Conservation (phyloP, 2,888 invertebrate genomes). For the Rhingia campestris region DNA sequence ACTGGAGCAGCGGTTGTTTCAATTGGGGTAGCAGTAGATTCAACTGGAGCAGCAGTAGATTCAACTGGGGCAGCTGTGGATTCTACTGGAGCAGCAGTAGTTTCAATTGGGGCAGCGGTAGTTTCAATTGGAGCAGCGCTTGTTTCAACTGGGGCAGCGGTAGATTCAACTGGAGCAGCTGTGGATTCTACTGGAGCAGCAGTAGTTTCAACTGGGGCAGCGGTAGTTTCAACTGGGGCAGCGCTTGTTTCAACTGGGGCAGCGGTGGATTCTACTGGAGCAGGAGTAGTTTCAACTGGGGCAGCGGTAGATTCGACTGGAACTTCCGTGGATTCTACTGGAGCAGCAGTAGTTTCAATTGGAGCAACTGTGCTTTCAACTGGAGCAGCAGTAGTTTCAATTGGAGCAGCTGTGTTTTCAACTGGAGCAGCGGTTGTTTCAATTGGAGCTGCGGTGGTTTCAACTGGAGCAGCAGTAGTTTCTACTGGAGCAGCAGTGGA, state of each 20-base stretch:
- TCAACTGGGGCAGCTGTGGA: constrained; percentile 11
- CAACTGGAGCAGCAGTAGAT: constrained; percentile 29
- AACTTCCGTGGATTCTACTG: not conserved
- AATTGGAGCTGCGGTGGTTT: constrained; percentile 40
- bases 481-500: constrained; percentile 31
- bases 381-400: constrained; percentile 75
- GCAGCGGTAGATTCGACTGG: constrained; percentile 16
- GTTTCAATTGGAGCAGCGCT: constrained; percentile 3
- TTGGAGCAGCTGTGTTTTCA: constrained; percentile 67
- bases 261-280: constrained; percentile 8
- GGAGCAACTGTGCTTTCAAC: constrained; percentile 4
- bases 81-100: constrained; percentile 29
- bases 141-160: constrained; percentile 12
- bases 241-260: constrained; percentile 8
- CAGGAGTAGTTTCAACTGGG: not conserved
- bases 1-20: constrained; percentile 10
- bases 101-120: constrained; percentile 70
- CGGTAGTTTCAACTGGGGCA: constrained; percentile 14
- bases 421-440: constrained; percentile 20
- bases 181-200: constrained; percentile 35
- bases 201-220: constrained; percentile 44
- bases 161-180: constrained; percentile 5
- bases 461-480: constrained; percentile 15
- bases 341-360: not conserved
- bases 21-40: not conserved